A percentile compares a stretch with the other conserved stretches of the same genome.
phyloP scores from a whole-genome alignment of 2,797 vertebrate species.

The Petrocephalus schoutedeni region DNA sequence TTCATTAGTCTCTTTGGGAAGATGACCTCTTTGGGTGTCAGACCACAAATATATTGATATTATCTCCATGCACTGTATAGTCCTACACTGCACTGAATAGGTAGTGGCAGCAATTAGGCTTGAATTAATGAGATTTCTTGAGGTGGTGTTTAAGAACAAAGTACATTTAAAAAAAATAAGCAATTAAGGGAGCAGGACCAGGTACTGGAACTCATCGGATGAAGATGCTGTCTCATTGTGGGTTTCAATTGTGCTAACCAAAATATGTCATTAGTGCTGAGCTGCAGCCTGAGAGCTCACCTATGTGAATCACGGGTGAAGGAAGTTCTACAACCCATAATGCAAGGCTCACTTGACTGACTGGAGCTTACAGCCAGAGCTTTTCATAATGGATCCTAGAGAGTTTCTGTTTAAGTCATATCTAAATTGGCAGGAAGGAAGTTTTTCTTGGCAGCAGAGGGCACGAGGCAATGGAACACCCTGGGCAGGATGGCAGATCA shows the following conservation, averaged over 20 bases:
- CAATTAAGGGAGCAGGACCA: constrained; percentile 38
- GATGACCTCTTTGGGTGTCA: constrained; percentile 40
- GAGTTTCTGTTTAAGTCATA: not conserved
- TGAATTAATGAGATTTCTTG: constrained; percentile 57
- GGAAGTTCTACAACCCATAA: not conserved
- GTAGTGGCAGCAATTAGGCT: constrained; percentile 48
- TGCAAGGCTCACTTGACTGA: not conserved
- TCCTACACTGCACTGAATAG: constrained; percentile 28
- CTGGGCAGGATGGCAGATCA: not conserved
- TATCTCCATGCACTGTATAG: constrained; percentile 30
- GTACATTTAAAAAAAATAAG: constrained; percentile 27
- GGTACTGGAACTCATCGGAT: constrained; percentile 23
- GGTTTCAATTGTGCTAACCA: not conserved
- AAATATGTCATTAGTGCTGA: not conserved
- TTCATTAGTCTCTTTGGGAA: constrained; percentile 51
- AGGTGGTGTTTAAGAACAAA: constrained; percentile 51
- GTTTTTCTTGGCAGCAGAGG: not conserved
- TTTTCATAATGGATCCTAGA: not conserved
- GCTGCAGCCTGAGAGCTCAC: not conserved
- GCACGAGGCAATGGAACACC: not conserved
- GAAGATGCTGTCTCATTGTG: not conserved
- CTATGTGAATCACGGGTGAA: not conserved
- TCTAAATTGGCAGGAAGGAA: not conserved
- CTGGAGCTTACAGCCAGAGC: not conserved
- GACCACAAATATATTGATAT: constrained; percentile 51